phyloP scores from a whole-genome alignment of 2,113 vertebrate species.

The Macrotis lagotis region DNA sequence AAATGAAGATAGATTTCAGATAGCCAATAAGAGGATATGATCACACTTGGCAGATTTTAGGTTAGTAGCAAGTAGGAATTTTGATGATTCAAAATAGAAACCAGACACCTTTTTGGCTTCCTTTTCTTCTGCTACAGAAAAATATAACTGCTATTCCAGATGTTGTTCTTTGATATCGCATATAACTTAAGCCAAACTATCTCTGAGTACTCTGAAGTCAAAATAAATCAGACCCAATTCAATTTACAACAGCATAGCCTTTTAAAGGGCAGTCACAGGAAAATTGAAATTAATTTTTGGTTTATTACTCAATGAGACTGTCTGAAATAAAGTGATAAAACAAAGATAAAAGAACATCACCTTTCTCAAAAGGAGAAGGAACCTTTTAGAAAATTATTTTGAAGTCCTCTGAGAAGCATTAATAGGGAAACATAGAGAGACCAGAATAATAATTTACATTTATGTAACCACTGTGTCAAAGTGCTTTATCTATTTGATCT shows the following conservation, averaged over 20 bases:
- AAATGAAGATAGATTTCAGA: not conserved
- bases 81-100: not conserved
- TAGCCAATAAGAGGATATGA: not conserved
- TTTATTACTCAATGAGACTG: not conserved
- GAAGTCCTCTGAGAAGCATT: not conserved
- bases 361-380: not conserved
- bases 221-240: not conserved
- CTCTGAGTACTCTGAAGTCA: not conserved
- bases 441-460: not conserved
- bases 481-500: not conserved
- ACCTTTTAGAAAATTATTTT: not conserved
- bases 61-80: not conserved
- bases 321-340: not conserved
- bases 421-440: not conserved
- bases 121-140: not conserved
- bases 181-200: not conserved
- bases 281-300: constrained; percentile 1
- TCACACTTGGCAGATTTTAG: not conserved
- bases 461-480: not conserved
- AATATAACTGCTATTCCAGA: not conserved
- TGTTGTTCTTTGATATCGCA: not conserved
- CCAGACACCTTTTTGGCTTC: not conserved
- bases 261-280: not conserved
- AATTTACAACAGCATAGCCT: not conserved
- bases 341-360: not conserved